phyloP scores from a whole-genome alignment of 2,888 invertebrate genomes.

The Vanessa cardui region DNA sequence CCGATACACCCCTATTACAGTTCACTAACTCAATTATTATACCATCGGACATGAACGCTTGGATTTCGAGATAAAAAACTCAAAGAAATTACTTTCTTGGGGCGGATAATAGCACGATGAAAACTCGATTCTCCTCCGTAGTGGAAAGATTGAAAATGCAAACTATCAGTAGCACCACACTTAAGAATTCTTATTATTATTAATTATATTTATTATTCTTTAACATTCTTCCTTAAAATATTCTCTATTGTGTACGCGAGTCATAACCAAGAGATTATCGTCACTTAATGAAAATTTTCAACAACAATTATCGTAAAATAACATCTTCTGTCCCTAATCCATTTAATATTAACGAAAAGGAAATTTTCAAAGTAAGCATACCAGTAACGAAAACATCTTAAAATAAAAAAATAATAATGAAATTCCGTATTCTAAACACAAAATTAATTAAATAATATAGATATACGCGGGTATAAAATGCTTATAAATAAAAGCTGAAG shows the following conservation, averaged over 20 bases:
- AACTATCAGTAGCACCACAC: slow-evolving; percentile 50
- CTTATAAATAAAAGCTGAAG: slow-evolving; percentile 57
- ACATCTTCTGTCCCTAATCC: slow-evolving; percentile 52
- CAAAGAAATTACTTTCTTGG: slow-evolving; percentile 35
- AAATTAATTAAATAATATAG: slow-evolving; percentile 1
- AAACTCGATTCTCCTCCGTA: slow-evolving; percentile 34
- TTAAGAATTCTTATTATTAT: slow-evolving; percentile 46
- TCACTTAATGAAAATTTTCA: slow-evolving; percentile 60
- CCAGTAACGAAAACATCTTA: background rate
- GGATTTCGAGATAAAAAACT: slow-evolving; percentile 37
- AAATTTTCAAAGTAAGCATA: slow-evolving; percentile 5
- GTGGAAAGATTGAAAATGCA: slow-evolving; percentile 47
- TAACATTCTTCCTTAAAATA: slow-evolving; percentile 53
- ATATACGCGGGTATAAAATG: slow-evolving; percentile 16
- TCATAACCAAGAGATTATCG: slow-evolving; percentile 55
- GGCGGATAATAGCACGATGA: slow-evolving; percentile 25
- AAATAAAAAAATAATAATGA: background rate
- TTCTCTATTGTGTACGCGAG: slow-evolving; percentile 53
- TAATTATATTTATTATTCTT: slow-evolving; percentile 17
- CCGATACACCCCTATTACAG: slow-evolving; percentile 63
- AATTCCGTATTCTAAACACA: background rate
- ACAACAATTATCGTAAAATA: slow-evolving; percentile 64
- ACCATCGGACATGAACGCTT: slow-evolving; percentile 42
- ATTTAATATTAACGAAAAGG: slow-evolving; percentile 51
- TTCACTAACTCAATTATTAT: slow-evolving; percentile 63